Conservation (phyloP, 2,113 vertebrate species). For the Silurus asotus region DNA sequence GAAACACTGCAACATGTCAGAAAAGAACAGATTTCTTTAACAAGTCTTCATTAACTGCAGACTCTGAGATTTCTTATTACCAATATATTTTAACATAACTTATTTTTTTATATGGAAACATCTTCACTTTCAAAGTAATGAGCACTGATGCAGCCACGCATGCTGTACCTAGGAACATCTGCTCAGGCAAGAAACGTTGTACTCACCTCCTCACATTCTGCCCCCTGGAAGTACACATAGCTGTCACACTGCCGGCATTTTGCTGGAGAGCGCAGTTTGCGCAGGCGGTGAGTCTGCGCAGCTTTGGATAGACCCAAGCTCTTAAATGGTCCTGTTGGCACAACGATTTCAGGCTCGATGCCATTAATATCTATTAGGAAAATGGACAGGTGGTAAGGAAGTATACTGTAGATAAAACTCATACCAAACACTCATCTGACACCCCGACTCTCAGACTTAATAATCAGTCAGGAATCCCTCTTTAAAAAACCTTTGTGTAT, state of each 20-base stretch:
- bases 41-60: not conserved
- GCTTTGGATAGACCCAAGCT: constrained; percentile 89
- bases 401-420: not conserved
- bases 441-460: not conserved
- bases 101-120: not conserved
- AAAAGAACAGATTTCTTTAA: not conserved
- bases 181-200: not conserved
- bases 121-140: not conserved
- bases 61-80: not conserved
- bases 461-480: not conserved
- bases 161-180: not conserved
- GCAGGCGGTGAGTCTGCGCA: constrained; percentile 86
- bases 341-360: constrained; percentile 74
- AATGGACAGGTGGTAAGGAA: not conserved
- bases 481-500: not conserved
- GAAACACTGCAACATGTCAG: constrained; percentile 77
- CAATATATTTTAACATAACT: not conserved
- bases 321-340: constrained; percentile 84
- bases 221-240: constrained; percentile 97
- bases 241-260: constrained; percentile 97
- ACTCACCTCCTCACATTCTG: constrained; percentile 93
- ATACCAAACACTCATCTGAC: not conserved
- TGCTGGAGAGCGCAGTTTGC: constrained; percentile 87
- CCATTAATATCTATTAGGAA: constrained; percentile 78
- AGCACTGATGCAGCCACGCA: not conserved